Evolutionary conservation across 2,113 vertebrate genomes (phyloP).

Genomic region (Poicephalus meyeri): DNA sequence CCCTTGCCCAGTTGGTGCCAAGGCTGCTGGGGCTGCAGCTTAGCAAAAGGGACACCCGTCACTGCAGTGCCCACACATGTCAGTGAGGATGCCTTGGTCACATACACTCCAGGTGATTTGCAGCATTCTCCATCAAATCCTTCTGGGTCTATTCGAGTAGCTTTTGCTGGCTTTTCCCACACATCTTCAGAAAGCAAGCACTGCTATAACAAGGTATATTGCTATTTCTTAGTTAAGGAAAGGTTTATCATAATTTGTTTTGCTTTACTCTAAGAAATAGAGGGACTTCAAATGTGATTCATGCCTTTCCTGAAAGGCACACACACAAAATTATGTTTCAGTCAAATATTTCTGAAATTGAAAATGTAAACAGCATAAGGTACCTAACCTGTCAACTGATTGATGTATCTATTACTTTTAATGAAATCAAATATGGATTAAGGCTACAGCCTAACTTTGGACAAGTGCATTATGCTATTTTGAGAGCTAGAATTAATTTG

Average conservation of each 20-base stretch:
- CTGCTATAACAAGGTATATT: not conserved
- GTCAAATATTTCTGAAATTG: not conserved
- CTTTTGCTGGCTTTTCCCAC: not conserved
- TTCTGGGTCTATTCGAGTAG: not conserved
- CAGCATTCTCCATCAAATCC: not conserved
- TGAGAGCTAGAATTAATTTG: conserved; percentile 48
- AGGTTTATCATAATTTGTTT: not conserved
- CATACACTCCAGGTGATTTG: not conserved
- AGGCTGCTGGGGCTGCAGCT: not conserved
- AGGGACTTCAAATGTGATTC: not conserved
- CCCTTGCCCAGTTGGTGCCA: accelerated
- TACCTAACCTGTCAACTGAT: not conserved
- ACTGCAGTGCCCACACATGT: not conserved
- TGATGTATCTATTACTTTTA: not conserved
- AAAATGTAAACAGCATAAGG: not conserved
- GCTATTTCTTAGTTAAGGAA: not conserved
- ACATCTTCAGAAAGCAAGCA: not conserved
- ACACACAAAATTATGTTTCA: not conserved
- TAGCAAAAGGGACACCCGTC: accelerated
- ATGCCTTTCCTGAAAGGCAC: not conserved
- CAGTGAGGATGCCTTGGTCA: not conserved
- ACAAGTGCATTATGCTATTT: conserved; percentile 18
- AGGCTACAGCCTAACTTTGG: conserved; percentile 5
- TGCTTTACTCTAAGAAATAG: not conserved
- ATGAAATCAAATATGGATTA: conserved; percentile 10